A percentile compares a stretch with the other conserved stretches of the same genome.
phyloP scores from a whole-genome alignment of 2,113 vertebrate genomes.

The Lophius piscatorius region DNA sequence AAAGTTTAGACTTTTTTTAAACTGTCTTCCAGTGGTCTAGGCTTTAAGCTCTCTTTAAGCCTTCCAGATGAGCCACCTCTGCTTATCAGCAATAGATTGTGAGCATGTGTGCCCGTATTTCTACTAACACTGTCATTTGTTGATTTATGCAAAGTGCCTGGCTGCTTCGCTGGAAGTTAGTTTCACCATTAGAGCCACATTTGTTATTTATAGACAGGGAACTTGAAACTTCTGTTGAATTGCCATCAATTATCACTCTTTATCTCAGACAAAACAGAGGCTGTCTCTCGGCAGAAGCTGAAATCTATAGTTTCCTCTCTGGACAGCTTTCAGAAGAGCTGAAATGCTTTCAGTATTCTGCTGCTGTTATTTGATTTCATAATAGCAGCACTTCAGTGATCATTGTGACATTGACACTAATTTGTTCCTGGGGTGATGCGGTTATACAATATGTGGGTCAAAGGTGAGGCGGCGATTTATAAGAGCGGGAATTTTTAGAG shows the following conservation, averaged over 20 bases:
- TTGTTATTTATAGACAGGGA: slow-evolving; percentile 13
- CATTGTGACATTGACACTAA: background rate
- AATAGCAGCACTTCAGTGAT: background rate
- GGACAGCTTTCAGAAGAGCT: slow-evolving; percentile 1
- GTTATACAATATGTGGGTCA: slow-evolving; percentile 36
- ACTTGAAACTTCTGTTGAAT: slow-evolving; percentile 5
- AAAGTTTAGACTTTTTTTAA: background rate
- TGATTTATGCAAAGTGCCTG: slow-evolving; percentile 1
- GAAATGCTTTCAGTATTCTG: too few relatives aligned
- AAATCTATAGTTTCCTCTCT: slow-evolving; percentile 24
- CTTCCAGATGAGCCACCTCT: slow-evolving; percentile 12
- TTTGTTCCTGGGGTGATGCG: background rate
- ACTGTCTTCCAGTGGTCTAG: background rate
- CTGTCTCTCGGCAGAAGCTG: background rate
- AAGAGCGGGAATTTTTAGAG: too few relatives aligned
- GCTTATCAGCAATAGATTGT: slow-evolving; percentile 7
- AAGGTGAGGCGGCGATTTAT: slow-evolving; percentile 41
- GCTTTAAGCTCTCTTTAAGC: background rate
- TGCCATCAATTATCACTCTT: slow-evolving; percentile 5
- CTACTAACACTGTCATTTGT: background rate
- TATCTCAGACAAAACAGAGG: slow-evolving; percentile 1
- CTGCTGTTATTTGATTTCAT: slow-evolving; percentile 4
- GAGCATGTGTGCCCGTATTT: background rate
- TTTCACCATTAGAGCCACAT: background rate
- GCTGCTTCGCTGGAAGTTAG: background rate